phyloP scores from a whole-genome alignment of 2,888 invertebrate species.

The Parnassius mnemosyne region DNA sequence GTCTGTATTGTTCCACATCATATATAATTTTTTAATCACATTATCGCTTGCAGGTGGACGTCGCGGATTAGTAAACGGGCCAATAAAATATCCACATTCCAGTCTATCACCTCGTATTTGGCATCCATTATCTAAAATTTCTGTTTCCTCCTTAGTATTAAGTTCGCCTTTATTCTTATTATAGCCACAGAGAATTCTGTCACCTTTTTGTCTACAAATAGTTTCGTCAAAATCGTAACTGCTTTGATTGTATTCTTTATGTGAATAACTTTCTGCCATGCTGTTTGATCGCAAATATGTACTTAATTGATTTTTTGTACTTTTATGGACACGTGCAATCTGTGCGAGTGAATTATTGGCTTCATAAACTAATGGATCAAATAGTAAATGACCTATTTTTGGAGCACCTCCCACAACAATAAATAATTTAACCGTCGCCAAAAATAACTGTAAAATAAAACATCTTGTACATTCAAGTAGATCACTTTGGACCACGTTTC shows the following conservation, averaged over 20 bases:
- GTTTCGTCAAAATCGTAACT: conserved; percentile 54
- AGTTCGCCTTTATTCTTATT: conserved; percentile 50
- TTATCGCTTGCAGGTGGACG: conserved; percentile 33
- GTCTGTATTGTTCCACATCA: background rate
- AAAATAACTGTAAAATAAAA: conserved; percentile 8
- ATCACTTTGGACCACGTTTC: too few relatives aligned
- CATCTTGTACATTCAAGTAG: too few relatives aligned
- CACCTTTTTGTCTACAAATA: conserved; percentile 47
- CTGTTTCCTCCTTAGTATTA: conserved; percentile 32
- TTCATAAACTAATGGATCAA: conserved; percentile 44
- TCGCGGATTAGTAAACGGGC: conserved; percentile 33
- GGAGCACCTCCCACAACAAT: conserved; percentile 43
- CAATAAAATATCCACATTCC: conserved; percentile 59
- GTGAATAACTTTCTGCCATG: background rate
- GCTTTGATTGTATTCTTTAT: background rate
- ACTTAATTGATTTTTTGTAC: background rate
- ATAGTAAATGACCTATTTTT: conserved; percentile 42
- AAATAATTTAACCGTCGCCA: conserved; percentile 2
- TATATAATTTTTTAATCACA: background rate
- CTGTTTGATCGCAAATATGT: conserved; percentile 10
- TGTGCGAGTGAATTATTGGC: conserved; percentile 28
- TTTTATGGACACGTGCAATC: conserved; percentile 13
- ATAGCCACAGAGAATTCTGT: conserved; percentile 63
- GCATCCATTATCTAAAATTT: conserved; percentile 53
- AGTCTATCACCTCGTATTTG: conserved; percentile 52